Evolutionary conservation across 1,140 invertebrate species (phyloP).

Genomic region (Zaprionus taronus): DNA sequence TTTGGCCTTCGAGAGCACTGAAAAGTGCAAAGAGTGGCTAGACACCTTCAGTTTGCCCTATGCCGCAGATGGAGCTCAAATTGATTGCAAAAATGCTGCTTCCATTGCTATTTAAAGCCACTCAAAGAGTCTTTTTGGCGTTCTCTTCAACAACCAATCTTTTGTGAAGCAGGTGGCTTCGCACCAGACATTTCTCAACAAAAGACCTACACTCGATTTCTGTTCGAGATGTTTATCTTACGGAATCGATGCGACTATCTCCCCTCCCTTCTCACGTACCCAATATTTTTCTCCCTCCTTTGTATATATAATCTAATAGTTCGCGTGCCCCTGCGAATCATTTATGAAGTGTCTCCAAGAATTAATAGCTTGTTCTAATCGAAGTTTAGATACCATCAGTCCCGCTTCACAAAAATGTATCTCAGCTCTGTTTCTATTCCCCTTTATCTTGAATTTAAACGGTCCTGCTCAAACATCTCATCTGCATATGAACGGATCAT

Average conservation of each 20-base stretch:
- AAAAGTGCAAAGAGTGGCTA: conserved; percentile 94
- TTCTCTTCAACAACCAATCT: conserved; percentile 13
- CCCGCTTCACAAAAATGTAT: background rate
- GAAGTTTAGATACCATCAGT: conserved; percentile 3
- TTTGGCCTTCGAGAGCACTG: conserved; percentile 93
- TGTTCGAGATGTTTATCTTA: conserved; percentile 4
- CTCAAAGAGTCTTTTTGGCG: conserved; percentile 7
- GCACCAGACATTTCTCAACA: conserved; percentile 18
- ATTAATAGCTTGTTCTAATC: background rate
- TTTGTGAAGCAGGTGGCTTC: conserved; percentile 16
- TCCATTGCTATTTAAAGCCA: conserved; percentile 66
- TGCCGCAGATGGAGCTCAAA: conserved; percentile 85
- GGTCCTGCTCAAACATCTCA: conserved; percentile 11
- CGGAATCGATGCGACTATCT: conserved; percentile 23
- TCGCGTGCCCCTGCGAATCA: conserved; percentile 27
- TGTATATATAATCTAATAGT: conserved; percentile 20
- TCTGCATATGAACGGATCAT: conserved; percentile 16
- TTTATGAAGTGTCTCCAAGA: conserved; percentile 8
- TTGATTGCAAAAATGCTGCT: conserved; percentile 81
- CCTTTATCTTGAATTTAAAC: background rate
- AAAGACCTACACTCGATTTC: conserved; percentile 22
- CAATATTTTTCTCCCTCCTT: background rate
- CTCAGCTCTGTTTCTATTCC: conserved; percentile 12
- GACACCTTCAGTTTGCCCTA: conserved; percentile 91
- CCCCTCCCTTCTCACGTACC: background rate